Evolutionary conservation across 1,140 invertebrate species (phyloP).

Genomic region (Macrostomum lignano): DNA sequence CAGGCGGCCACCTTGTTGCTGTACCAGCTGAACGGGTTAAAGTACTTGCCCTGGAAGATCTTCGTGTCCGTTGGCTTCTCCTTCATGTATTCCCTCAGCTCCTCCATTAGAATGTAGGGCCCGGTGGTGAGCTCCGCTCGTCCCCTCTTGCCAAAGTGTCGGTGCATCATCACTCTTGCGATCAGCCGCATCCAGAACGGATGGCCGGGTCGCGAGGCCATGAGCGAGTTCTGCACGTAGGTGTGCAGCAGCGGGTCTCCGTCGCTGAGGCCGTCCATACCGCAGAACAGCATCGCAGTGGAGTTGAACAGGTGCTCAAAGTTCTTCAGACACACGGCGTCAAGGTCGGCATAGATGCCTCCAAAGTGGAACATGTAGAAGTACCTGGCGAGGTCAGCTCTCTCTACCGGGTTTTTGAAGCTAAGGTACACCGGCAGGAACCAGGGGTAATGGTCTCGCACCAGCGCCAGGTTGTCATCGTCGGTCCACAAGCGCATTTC

Average conservation of each 20-base stretch:
- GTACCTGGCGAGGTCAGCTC: neutral
- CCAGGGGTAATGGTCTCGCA: neutral
- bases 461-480: neutral
- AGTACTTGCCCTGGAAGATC: no score
- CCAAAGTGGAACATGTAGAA: constrained; percentile 1
- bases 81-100: no score
- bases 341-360: constrained; percentile 2
- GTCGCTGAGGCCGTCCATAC: neutral
- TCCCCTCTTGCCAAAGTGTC: no score
- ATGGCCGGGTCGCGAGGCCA: neutral
- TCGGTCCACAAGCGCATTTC: neutral
- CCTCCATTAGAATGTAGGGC: no score
- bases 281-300: neutral
- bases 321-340: neutral
- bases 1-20: no score
- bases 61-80: no score
- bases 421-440: neutral
- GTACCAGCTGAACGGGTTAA: no score
- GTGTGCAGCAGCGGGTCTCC: neutral
- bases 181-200: constrained; percentile 1
- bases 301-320: neutral
- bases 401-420: neutral
- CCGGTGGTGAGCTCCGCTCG: no score
- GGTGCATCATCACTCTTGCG: no score
- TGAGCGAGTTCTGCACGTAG: constrained; percentile 1